Evolutionary conservation across 2,888 invertebrate genomes (phyloP), one percentile per base, ranked within the genome.

Genomic region (Tipula helvola): DNA sequence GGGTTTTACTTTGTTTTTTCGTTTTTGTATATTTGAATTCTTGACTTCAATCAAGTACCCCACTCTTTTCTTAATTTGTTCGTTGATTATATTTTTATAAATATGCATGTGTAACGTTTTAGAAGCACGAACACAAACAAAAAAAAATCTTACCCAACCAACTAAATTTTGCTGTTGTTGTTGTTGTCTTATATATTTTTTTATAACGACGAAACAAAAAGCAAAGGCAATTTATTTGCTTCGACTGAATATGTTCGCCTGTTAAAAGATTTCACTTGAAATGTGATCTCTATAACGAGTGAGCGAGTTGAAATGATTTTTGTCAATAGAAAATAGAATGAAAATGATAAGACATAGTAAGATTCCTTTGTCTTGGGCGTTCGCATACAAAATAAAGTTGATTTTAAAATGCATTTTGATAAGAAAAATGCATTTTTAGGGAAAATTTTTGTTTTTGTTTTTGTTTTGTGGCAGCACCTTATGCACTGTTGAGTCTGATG

Each of bases 241-340:
- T 71, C 28, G 18, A 2, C 28, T n/a, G 28, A 28, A 28, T 84
- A 16, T 84, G 84, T 41, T 41, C n/a, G 84, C 84, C 84, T 84
- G 84, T 12, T 84, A 84, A 84, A 84, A 84, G 84, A 84, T 84
- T 84, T 84, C 41, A 84, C 84, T 84, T 84, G 84, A 84, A 84
- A 84, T 84, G 84, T 84, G 84, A 84, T 84, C 84, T 84, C 10
- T 84, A 36, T 36, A 41, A 7, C 41, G 84, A 8, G 84, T 84
- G 84, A 84, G 84, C 84, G 84, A 84, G 84, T 84, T 84, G 41
- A 84, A 84, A 84, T 39, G 84, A 84, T 39, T 84, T 84, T 84
- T 84, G 39, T 84, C 41, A 84, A 84, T 84, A 84, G 84, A 84
- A 84, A 84, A 84, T 84, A 84, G 84, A 84, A 41, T 84, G 84